These are phyloP conservation scores for Caenorhabditis sp. DNA, from an alignment of 2,888 invertebrate species.

Conservation along the genomic window DNA sequence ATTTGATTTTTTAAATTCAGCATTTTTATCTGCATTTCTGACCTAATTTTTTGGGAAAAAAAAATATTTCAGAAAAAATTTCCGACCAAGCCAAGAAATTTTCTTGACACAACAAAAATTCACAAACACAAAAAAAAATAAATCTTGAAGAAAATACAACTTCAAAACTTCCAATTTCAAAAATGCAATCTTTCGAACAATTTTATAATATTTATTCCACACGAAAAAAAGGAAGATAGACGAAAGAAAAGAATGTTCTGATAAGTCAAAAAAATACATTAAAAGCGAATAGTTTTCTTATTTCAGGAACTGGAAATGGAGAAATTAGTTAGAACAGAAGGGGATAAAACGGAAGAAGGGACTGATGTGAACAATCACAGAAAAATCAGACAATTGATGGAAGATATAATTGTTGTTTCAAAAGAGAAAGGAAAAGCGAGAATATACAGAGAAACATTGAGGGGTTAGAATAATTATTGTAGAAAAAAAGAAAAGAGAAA, in stretches of 20 bases:
- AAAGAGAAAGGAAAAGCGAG: slow-evolving; percentile 13
- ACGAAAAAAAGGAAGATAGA: not conserved
- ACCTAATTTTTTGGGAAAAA: too few relatives aligned
- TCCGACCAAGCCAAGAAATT: too few relatives aligned
- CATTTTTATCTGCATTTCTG: too few relatives aligned
- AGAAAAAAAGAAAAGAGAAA: slow-evolving; percentile 2
- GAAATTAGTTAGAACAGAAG: not conserved
- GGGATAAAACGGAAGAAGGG: not conserved
- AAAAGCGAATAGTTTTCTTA: too few relatives aligned
- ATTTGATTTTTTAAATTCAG: too few relatives aligned
- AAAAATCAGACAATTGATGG: slow-evolving; percentile 17
- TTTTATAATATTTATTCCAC: not conserved
- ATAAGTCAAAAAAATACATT: not conserved
- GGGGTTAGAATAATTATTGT: not conserved
- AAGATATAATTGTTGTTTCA: not conserved
- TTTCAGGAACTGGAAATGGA: not conserved
- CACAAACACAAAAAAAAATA: not conserved
- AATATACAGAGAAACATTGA: slow-evolving; percentile 20
- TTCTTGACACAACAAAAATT: too few relatives aligned
- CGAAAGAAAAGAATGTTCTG: not conserved
- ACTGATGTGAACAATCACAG: slow-evolving; percentile 34
- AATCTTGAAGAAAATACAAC: not conserved
- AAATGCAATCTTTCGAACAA: not conserved
- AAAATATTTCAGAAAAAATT: too few relatives aligned
- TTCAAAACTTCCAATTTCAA: not conserved